Base-by-base conservation (phyloP, 1,140 invertebrate species). In the Potamilus streckersoni region DNA sequence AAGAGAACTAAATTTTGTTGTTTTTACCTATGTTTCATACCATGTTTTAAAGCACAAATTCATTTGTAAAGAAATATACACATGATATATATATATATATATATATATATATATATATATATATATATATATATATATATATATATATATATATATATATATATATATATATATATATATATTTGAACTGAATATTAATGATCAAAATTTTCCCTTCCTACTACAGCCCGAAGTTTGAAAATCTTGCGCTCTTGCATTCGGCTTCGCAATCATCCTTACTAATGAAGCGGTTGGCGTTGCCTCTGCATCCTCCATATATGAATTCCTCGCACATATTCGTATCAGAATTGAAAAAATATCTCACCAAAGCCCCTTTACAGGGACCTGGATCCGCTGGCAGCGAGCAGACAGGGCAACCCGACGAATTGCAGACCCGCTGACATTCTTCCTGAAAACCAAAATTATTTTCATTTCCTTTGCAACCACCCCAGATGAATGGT, bases 231-330 rank as follows among this genome's bases (percentile, higher is more conserved):
- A 49, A 49, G 38, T 49, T 49, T 6, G 38, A 49, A 11, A 49
- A 49, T 49, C 11, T 49, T 49, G 38, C 6, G 38, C 38, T 49
- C 38, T 8, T 49, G 56, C 92, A 94, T 68, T 90, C 89, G 71
- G 90, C 87, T 85, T 92, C 90, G 86, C 93, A 94, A 65, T 92
- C 91, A 74, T 88, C 84, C 59, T 90, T 79, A 75, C 90, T 90
- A 79, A 90, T 88, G 88, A 94, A 95, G 80, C 92, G 92, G 91
- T 95, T 95, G 62, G 85, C 89, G 85, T 94, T 94, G 70, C 93
- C 93, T 71, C 92, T 91, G 80, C 93, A 94, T 69, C 93, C 93
- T 1, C 93, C 93, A 76, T 92, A 94, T 69, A 92, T 91, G 86
- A 94, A 94, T 81, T 91, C 84, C 59, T 91, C 85, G 79, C 93